A percentile compares a stretch with the other conserved stretches of the same genome.
Conservation (phyloP, 2,888 invertebrate species). For the Andrena marginata region DNA sequence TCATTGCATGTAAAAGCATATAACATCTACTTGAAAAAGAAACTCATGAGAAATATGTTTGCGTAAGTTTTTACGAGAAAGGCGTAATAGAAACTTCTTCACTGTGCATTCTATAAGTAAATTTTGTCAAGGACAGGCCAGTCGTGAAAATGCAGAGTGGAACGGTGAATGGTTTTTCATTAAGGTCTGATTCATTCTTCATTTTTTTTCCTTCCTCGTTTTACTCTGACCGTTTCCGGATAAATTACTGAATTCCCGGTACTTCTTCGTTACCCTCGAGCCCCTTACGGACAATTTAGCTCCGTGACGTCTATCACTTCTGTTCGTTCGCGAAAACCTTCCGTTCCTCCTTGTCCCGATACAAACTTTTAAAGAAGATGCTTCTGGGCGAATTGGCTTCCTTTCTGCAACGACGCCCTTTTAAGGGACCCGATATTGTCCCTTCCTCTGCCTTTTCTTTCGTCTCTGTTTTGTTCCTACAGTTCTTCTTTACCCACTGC, state of each 20-base stretch:
- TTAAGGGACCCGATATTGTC: conserved; percentile 68
- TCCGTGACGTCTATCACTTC: conserved; percentile 67
- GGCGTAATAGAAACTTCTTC: conserved; percentile 19
- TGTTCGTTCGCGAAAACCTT: conserved; percentile 64
- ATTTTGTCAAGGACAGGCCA: conserved; percentile 66
- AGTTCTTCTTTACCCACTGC: conserved; percentile 30
- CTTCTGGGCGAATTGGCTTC: conserved; percentile 80
- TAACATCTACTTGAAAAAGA: not conserved
- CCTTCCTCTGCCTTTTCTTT: conserved; percentile 26
- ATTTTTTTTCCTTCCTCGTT: conserved; percentile 64
- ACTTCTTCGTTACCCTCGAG: conserved; percentile 68
- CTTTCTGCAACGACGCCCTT: conserved; percentile 75
- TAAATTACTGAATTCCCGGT: conserved; percentile 70
- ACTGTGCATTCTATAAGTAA: conserved; percentile 57
- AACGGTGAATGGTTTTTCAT: conserved; percentile 81
- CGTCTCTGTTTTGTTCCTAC: not conserved
- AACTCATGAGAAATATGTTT: too few species aligned
- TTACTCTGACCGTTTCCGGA: conserved; percentile 55
- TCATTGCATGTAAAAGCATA: too few species aligned
- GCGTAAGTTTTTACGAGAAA: not conserved
- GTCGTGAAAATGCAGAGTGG: conserved; percentile 56
- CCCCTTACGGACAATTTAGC: conserved; percentile 80
- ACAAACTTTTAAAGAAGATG: conserved; percentile 83
- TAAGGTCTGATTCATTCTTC: conserved; percentile 77
- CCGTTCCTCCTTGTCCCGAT: conserved; percentile 72